Evolutionary conservation across 2,888 invertebrate genomes (phyloP), one percentile per base, ranked within the genome.

Genomic region (Drosophila engyochracea): DNA sequence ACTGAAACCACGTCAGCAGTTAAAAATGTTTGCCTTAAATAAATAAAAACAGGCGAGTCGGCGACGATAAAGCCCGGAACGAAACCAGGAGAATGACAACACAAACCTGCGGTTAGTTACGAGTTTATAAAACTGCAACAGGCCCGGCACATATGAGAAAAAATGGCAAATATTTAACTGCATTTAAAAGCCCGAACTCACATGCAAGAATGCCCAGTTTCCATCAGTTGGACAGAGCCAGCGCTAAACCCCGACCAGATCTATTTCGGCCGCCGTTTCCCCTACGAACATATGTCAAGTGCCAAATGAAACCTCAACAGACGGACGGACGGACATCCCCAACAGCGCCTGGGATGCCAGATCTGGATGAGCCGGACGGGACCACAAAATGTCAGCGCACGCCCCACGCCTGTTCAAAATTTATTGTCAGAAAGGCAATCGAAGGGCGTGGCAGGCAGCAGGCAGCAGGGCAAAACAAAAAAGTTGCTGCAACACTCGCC

Each of bases 21-120:
- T 85, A 82, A 85, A 85, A 85, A 81, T 85, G 85, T 84, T 82
- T 83, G 70, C 79, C 73, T 70, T 82, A 73, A 78, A 70, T 70
- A 78, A 83, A 83, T 83, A 83, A 78, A 78, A 79, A 68, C 71
- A 60, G 78, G 70, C 78, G 78, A 30, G 41, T 22, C 66, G 37
- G 54, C 64, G 52, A 35, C 70, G 78, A 78, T 78, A 78, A 78
- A 77, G 60, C 22, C 60, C 59, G 61, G 55, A 52, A 65, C 54
- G 47, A 35, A 70, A 52, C 74, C 74, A 28, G 60, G 33, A 61
- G 72, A 74, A 68, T 78, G 79, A 74, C 80, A 85, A 83, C 82
- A 79, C 80, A 86, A 85, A 87, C 85, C 85, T 87, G 86, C 83
- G 86, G 86, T 87, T 85, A 87, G 87, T 86, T 85, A 87, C 86